These are phyloP conservation scores for Tenodera sinensis DNA, from an alignment of 2,888 invertebrate genomes.

Conservation along the genomic window DNA sequence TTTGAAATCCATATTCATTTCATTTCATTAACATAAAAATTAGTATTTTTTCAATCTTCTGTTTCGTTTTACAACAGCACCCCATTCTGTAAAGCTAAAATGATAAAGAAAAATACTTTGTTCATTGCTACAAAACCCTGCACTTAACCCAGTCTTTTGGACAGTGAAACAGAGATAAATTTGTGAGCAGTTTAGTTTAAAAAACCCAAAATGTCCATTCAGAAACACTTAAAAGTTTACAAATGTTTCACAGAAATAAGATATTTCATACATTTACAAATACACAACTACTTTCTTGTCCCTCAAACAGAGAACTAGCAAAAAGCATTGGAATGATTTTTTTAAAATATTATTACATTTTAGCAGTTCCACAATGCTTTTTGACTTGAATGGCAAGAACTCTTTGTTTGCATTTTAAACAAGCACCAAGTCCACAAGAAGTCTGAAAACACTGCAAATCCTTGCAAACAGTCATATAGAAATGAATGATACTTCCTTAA, in stretches of 20 bases:
- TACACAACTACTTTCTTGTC: neutral
- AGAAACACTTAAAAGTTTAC: neutral
- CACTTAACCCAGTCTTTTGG: conserved; percentile 2
- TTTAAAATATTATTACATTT: neutral
- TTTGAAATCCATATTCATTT: neutral
- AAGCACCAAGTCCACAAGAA: neutral
- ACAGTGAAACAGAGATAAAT: neutral
- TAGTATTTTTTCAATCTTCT: neutral
- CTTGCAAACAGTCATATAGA: neutral
- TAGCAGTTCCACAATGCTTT: neutral
- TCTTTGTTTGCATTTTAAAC: neutral
- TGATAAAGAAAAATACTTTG: conserved; percentile 1
- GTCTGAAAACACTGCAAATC: neutral
- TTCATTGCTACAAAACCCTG: conserved; percentile 1
- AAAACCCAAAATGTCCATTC: neutral
- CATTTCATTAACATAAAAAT: neutral
- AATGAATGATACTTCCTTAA: neutral
- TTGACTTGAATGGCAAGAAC: neutral
- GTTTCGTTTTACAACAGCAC: neutral
- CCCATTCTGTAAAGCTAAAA: neutral
- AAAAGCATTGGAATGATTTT: conserved; percentile 10
- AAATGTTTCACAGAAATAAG: neutral
- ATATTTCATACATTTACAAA: neutral
- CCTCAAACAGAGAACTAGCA: neutral
- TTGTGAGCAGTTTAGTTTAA: neutral